Evolutionary conservation across 2,888 invertebrate species (phyloP), one percentile per base, ranked within the genome.

Genomic region (Hypselothyrea guttata): DNA sequence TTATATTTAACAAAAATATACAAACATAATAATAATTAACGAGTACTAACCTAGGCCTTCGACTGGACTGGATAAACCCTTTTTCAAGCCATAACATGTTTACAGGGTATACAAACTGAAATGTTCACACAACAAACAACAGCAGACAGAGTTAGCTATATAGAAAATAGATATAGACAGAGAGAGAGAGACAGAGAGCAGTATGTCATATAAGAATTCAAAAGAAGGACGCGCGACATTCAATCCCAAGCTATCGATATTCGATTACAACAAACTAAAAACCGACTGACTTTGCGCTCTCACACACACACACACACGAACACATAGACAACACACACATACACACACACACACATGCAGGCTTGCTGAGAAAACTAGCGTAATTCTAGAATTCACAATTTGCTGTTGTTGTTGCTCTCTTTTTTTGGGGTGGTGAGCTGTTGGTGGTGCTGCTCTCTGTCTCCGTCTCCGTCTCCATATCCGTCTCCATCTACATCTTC

Each of bases 231-330:
- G 81, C 73, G 58, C 69, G 81, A 84, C 84, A 89, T 87, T 85
- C 87, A 88, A 89, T 89, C 89, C 89, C 85, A 71, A 86, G 88
- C 88, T 87, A 89, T 89, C 86, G 88, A 89, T 90, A 89, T 90
- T 89, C 89, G 88, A 89, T 89, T 89, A 86, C 90, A 89, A 76
- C 66, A 79, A 82, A 83, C 86, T 85, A 67, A 79, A 85, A 79
- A 85, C 81, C 85, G 67, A 79, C 65, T 70, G 81, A 79, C 81
- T 85, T 83, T 78, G 68, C 66, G 53, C 66, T 53, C 52, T 42
- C 71, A 58, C 57, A 53, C 33, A 51, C 40, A 53, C 56, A 53
- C 46, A 41, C 22, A 51, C 33, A 52, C 34, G n/a, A n/a, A n/a
- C n/a, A n/a, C n/a, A n/a, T n/a, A n/a, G n/a, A n/a, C n/a, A n/a